Conservation (phyloP, 2,113 vertebrate genomes). For the Catharus bicknelli region DNA sequence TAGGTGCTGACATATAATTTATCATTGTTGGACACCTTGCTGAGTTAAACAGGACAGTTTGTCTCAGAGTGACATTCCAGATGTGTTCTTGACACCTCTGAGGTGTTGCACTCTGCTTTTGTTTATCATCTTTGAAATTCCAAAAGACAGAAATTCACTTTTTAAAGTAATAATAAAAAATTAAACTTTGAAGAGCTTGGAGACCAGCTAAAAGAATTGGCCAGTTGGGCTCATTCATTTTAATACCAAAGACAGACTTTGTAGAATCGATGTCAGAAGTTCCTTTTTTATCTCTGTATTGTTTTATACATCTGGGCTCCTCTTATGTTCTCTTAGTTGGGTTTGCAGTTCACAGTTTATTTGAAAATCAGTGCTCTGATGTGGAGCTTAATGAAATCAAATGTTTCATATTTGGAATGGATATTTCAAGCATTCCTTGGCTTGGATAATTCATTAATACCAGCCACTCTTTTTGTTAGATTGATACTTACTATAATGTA, state of each 20-base stretch:
- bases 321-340: background rate
- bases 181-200: background rate
- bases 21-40: background rate
- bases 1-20: background rate
- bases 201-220: background rate
- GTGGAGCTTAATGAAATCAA: background rate
- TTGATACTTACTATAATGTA: background rate
- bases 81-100: background rate
- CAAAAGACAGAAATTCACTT: background rate
- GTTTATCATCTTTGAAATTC: background rate
- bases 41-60: background rate
- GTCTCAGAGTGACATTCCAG: background rate
- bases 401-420: accelerated
- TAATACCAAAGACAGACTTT: background rate
- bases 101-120: background rate
- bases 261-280: background rate
- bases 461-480: background rate
- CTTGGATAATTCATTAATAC: background rate
- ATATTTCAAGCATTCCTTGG: background rate
- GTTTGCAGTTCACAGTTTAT: background rate
- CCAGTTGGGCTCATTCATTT: background rate
- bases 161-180: background rate
- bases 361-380: background rate
- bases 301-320: background rate
- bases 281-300: background rate